Evolutionary conservation across 2,888 invertebrate genomes (phyloP), one percentile per base, ranked within the genome.

Genomic region (Synergus itoensis): DNA sequence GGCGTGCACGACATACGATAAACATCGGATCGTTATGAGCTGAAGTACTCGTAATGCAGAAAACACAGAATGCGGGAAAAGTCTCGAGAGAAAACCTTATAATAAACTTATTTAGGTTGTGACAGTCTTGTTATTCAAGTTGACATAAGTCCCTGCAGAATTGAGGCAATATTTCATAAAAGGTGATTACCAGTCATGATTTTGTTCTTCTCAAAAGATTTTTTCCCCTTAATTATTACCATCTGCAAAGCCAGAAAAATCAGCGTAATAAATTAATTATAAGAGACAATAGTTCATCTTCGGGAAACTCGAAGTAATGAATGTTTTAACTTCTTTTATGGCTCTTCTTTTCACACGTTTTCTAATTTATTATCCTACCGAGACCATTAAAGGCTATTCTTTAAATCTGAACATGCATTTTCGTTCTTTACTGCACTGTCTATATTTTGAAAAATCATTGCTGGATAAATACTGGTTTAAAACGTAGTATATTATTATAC

Each of bases 11-110:
- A 73, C 73, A 53, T 28, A 28, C 45, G 53, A 73, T 73, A 73
- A 73, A 53, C 73, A 73, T 73, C 73, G 73, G 73, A 73, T 73
- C 73, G 73, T 73, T 73, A 73, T 73, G 28, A 53, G 48, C 53
- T 73, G 53, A 73, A 73, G 53, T 73, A 36, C 36, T 53, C 73
- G 53, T 73, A 73, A 73, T 73, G 73, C 73, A 73, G 73, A 53
- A 28, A 73, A 73, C 73, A 53, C 28, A 28, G 73, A 73, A 73
- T 73, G 73, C 73, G 53, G 53, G 53, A 53, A 73, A 73, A 73
- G 73, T 73, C 53, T 53, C 73, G 1, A 16, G 53, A 73, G 73
- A 53, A 73, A 28, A 28, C 73, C 53, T 53, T 73, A 73, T 73
- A 53, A 53, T 73, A 73, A 73, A 53, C 73, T 73, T 73, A 73